Evolutionary conservation across 1,140 invertebrate genomes (phyloP), one percentile per base, ranked within the genome.

Genomic region (Batillaria attramentaria): DNA sequence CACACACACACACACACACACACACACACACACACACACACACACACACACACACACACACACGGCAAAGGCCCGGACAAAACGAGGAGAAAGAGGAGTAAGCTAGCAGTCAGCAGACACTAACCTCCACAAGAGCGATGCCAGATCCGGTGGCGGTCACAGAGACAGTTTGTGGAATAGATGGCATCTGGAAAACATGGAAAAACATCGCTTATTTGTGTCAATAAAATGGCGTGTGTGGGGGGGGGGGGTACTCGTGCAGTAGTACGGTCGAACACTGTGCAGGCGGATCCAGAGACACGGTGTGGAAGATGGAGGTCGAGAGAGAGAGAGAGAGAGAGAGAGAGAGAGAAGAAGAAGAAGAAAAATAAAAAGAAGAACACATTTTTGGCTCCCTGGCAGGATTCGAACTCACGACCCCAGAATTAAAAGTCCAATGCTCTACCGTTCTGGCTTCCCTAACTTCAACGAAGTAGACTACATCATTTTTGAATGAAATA

Each of bases 121-220:
- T 84, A 82, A 91, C 93, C 89, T 97, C 95, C 54, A 97, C 93
- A 54, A 98, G 89, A 0, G 94, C 96, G 84, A 97, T 93, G 68
- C 97, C 97, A 60, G 92, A 93, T 24, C 98, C 97, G 35, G 93
- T 94, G 0, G 95, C 96, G 39, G 94, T 93, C 18, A 97, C 92
- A 41, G 74, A 79, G 1, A 90, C 82, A 24, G 82, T 39, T 57
- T 73, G 82, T 10, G 87, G 86, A 41, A 93, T 92, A 8, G 89
- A 85, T 0, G 94, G 93, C 4, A 94, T 84, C 93, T 87, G 77
- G 65, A 82, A 54, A 42, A 78, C 41, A 76, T 60, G 42, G 50
- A n/a, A n/a, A n/a, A n/a, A n/a, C n/a, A n/a, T n/a, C n/a, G n/a
- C n/a, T n/a, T n/a, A n/a, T n/a, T n/a, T n/a, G n/a, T n/a, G n/a